Evolutionary conservation across 1,140 invertebrate species (phyloP), one percentile per base, ranked within the genome.

Genomic region (Bilobella aurantiaca): DNA sequence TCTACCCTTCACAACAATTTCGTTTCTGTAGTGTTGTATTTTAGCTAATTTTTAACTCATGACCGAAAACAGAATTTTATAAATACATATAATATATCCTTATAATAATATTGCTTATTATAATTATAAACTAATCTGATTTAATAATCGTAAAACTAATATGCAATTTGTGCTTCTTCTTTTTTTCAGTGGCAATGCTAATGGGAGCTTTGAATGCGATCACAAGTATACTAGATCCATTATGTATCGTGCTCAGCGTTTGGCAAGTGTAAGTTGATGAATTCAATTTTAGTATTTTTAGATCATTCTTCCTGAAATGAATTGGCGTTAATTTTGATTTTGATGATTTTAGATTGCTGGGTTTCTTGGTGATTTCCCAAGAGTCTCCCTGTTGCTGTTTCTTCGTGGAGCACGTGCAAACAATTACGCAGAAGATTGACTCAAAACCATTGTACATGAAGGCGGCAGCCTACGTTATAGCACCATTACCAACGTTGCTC

Each of bases 381-480:
- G 94, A 98, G 79, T 93, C 93, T 14, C 93, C 93, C 0, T 96
- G 90, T 76, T 96, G 93, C 79, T 96, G 93, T 78, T 83, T 91
- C 76, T 97, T 93, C 78, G 84, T 97, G 69, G 93, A 96, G 75
- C 89, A 91, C 80, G 91, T 95, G 64, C 88, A 93, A 77, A 83
- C 82, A 21, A 89, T 56, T 84, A 86, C 72, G 87, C 83, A 46
- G 42, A 62, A 56, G 77, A 84, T 90, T 49, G 92, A 97, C 72
- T 81, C 82, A 49, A 83, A 88, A 72, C 90, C 92, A 1, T 86
- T 90, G 76, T 96, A 90, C 87, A 88, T 94, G 74, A 88, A 92
- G 80, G 93, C 90, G n/a, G 83, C 83, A 8, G 81, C 85, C 58
- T 96, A 96, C 80, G 82, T 88, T 73, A 75, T 83, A 68, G 75